Percentiles rank a stretch among this genome's conserved stretches.
These are phyloP conservation scores for Papilio xuthus DNA, from an alignment of 1,140 invertebrate genomes.

Conservation along the genomic window DNA sequence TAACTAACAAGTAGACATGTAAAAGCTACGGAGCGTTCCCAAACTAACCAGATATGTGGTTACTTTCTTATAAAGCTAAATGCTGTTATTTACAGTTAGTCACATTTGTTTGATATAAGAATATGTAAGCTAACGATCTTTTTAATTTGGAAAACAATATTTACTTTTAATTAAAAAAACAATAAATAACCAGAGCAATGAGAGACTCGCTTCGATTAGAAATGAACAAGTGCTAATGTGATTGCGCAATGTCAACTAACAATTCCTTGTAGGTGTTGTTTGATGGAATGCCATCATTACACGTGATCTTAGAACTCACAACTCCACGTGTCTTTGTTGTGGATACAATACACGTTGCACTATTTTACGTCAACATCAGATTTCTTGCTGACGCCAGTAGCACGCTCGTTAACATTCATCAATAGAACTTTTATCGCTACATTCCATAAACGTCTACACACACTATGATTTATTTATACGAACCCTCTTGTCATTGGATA, in stretches of 20 bases:
- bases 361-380: slow-evolving; percentile 18
- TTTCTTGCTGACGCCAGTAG: slow-evolving; percentile 17
- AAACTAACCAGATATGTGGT: background rate
- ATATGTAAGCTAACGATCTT: background rate
- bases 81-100: background rate
- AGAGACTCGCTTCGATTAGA: background rate
- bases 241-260: slow-evolving; percentile 6
- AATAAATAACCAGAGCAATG: background rate
- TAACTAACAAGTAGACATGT: background rate
- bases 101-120: background rate
- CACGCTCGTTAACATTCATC: slow-evolving; percentile 3
- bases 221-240: background rate
- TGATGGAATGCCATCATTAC: slow-evolving; percentile 10
- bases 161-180: background rate
- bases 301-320: background rate
- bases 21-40: background rate
- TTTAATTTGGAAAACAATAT: background rate
- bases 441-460: background rate
- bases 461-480: background rate
- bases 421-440: background rate
- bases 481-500: background rate
- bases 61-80: too few species aligned
- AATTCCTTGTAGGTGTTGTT: slow-evolving; percentile 12
- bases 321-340: slow-evolving; percentile 28
- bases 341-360: slow-evolving; percentile 23